Evolutionary conservation across 2,888 invertebrate species (phyloP).

Genomic region (Oscheius onirici): DNA sequence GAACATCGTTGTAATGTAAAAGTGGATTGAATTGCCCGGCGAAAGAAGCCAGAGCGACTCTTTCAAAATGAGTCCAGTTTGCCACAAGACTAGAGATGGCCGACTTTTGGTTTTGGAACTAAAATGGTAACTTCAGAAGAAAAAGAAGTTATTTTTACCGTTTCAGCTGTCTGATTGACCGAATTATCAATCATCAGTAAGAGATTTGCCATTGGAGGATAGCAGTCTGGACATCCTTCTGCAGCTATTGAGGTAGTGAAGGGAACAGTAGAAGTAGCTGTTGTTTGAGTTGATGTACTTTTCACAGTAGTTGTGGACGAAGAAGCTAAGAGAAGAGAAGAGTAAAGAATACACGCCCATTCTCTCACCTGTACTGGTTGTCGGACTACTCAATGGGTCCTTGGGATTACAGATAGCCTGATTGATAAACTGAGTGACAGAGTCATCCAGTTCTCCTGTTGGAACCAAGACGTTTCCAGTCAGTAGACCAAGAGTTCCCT

Average conservation of each 20-base stretch:
- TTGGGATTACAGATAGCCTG: constrained; percentile 11
- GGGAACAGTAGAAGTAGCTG: background rate
- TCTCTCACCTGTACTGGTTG: background rate
- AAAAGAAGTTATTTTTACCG: background rate
- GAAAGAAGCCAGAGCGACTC: constrained; percentile 18
- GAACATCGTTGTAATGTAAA: background rate
- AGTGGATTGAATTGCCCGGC: background rate
- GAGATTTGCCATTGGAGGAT: constrained; percentile 16
- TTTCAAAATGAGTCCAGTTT: constrained; percentile 32
- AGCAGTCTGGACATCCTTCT: constrained; percentile 27
- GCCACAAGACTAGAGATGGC: constrained; percentile 8
- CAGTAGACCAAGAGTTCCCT: background rate
- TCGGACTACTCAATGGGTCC: background rate
- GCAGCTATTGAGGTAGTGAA: background rate
- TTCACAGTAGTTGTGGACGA: background rate
- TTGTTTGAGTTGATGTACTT: background rate
- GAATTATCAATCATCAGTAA: constrained; percentile 30
- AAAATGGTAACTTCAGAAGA: background rate
- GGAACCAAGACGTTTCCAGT: constrained; percentile 24
- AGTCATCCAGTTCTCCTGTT: background rate
- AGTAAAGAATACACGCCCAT: background rate
- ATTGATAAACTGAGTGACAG: background rate
- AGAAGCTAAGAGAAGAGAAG: background rate
- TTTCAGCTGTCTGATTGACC: background rate
- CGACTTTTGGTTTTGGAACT: constrained; percentile 22